Conservation (phyloP, 2,888 invertebrate species). For the Agrochola lychnidis region DNA sequence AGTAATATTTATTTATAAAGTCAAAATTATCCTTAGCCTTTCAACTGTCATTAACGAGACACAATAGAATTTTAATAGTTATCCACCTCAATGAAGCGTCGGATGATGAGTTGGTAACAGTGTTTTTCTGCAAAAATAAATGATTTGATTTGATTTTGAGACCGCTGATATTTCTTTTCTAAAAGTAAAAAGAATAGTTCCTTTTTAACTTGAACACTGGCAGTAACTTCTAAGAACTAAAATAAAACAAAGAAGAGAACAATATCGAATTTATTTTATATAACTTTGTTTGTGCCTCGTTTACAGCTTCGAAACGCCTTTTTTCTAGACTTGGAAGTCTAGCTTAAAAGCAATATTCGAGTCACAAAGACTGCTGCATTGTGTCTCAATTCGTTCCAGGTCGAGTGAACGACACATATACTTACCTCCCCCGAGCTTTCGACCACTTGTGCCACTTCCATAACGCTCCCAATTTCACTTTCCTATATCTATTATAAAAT, state of each 20-base stretch:
- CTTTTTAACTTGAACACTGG: slow-evolving; percentile 7
- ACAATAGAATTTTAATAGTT: no score
- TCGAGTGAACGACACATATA: slow-evolving; percentile 45
- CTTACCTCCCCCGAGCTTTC: slow-evolving; percentile 36
- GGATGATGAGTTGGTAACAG: no score
- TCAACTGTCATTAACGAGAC: no score
- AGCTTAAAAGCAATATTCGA: slow-evolving; percentile 21
- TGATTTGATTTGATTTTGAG: no score
- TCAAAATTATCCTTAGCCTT: not conserved
- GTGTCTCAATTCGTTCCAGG: slow-evolving; percentile 29
- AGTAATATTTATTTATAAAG: not conserved
- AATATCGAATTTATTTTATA: slow-evolving; percentile 2
- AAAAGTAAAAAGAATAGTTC: not conserved
- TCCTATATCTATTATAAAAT: slow-evolving; percentile 58
- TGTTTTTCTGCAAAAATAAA: no score
- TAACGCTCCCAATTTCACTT: slow-evolving; percentile 55
- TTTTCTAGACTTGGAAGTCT: not conserved
- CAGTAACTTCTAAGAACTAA: not conserved
- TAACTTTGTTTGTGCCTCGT: slow-evolving; percentile 13
- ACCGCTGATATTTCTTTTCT: not conserved
- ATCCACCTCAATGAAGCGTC: no score
- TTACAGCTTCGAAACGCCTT: not conserved
- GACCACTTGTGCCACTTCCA: slow-evolving; percentile 45
- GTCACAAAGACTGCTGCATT: slow-evolving; percentile 26
- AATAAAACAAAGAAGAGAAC: slow-evolving; percentile 7